Base-by-base conservation (phyloP, 2,797 vertebrate genomes). In the Hippocampus kuda region DNA sequence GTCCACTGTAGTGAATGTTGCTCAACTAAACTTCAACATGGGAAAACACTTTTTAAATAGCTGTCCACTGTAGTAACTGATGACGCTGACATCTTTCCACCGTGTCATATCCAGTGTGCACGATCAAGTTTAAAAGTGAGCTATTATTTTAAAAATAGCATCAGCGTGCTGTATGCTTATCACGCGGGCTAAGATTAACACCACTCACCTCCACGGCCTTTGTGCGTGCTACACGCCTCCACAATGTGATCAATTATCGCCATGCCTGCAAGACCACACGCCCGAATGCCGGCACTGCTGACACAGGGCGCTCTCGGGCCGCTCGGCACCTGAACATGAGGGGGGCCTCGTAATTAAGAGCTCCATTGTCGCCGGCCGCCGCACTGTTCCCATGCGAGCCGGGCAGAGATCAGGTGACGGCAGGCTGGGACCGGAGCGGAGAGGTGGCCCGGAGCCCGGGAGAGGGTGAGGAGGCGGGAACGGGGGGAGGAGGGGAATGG, bases 311-410 rank as follows among this genome's bases (percentile, higher is more conserved):
- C 78, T 49, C 69, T 63, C 78, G 68, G 80, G 80, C 73, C 46
- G 73, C 72, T 82, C 70, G 66, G 75, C 83, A 73, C 84, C 84
- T 57, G 75, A 85, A 81, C 69, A 70, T 74, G 20, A 38, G 34
- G 79, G 57, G 75, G 74, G 74, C 68, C 30, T 3, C 83, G 89
- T 91, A 89, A 91, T 91, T 89, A 90, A 90, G 88, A 86, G 83
- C 79, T 80, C 79, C 80, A 81, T 88, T 90, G 86, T 90, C 75
- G 57, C 69, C 63, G 5, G 70, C 62, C 3, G 81, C 71, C 72
- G 71, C 69, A 67, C 78, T 72, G 83, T 78, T 84, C 69, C 72
- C 77, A 68, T 82, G 78, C 69, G 12, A 44, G 71, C 65, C 18
- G 46, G 56, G 71, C 71, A 5, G 64, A 73, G 83, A 89, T 91